These are phyloP conservation scores for Criorhina ranunculi DNA, from an alignment of 2,888 invertebrate genomes.

Conservation along the genomic window DNA sequence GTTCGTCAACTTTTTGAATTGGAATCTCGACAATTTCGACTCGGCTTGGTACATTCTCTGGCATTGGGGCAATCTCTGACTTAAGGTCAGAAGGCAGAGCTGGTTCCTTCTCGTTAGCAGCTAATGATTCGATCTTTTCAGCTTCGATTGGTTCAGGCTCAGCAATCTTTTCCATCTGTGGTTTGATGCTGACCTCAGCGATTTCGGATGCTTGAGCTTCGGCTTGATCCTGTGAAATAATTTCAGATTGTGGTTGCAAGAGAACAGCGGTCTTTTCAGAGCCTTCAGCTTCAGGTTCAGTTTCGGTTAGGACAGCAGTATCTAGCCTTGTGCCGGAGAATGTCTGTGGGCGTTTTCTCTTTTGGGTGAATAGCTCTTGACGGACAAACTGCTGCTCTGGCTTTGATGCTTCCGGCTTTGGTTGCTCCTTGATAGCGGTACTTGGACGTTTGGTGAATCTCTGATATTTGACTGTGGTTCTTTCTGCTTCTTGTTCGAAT, in stretches of 20 bases:
- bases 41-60: slow-evolving; percentile 36
- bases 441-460: slow-evolving; percentile 79
- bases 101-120: slow-evolving; percentile 18
- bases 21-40: slow-evolving; percentile 62
- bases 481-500: slow-evolving; percentile 78
- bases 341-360: slow-evolving; percentile 81
- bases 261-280: slow-evolving; percentile 69
- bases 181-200: slow-evolving; percentile 78
- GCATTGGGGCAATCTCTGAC: slow-evolving; percentile 42
- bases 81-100: not conserved
- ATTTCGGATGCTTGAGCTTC: slow-evolving; percentile 79
- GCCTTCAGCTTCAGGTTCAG: slow-evolving; percentile 49
- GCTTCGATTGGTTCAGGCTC: slow-evolving; percentile 6
- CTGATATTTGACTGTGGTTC: slow-evolving; percentile 80
- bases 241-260: slow-evolving; percentile 43
- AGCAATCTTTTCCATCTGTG: slow-evolving; percentile 37
- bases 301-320: slow-evolving; percentile 42
- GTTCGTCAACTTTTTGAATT: slow-evolving; percentile 54
- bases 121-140: slow-evolving; percentile 22
- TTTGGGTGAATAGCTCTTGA: slow-evolving; percentile 80
- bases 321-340: slow-evolving; percentile 78
- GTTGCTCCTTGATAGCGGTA: slow-evolving; percentile 78
- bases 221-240: slow-evolving; percentile 44
- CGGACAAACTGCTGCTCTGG: slow-evolving; percentile 77
- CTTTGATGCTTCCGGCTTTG: slow-evolving; percentile 73